Percentiles rank a stretch among this genome's conserved stretches.
phyloP scores from a whole-genome alignment of 2,888 invertebrate species.

The Venustoraphidia nigricollis region DNA sequence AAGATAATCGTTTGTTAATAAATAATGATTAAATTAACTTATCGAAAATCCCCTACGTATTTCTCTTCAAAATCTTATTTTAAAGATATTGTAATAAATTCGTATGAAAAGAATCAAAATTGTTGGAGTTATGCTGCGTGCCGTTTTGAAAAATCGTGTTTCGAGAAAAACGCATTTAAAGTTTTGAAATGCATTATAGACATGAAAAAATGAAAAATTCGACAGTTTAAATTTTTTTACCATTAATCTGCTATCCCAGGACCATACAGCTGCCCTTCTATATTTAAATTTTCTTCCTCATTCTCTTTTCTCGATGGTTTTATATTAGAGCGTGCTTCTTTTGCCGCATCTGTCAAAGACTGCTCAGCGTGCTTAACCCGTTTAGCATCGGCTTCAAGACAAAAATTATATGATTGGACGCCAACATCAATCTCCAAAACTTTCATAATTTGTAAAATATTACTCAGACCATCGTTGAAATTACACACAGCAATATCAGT shows the following conservation, averaged over 20 bases:
- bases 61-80: too few relatives aligned
- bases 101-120: too few relatives aligned
- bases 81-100: too few relatives aligned
- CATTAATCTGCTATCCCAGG: conserved; percentile 7
- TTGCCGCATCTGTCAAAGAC: conserved; percentile 4
- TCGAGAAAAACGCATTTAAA: conserved; percentile 6
- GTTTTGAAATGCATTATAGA: conserved; percentile 3
- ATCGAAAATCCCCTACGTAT: too few relatives aligned
- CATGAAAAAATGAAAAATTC: conserved; percentile 2
- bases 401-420: conserved; percentile 4
- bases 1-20: too few relatives aligned
- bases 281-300: conserved; percentile 5
- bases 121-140: too few relatives aligned
- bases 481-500: too few relatives aligned
- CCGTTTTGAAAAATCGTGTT: too few relatives aligned
- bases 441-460: conserved; percentile 7
- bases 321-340: conserved; percentile 3
- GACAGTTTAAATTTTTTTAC: conserved; percentile 2
- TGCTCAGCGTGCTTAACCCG: conserved; percentile 1
- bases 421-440: conserved; percentile 9
- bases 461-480: too few relatives aligned
- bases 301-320: conserved; percentile 4
- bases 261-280: conserved; percentile 6
- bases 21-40: too few relatives aligned
- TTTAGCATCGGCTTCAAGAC: conserved; percentile 5